These are phyloP conservation scores for Drosophila lacicola DNA, from an alignment of 2,888 invertebrate genomes.

Conservation along the genomic window DNA sequence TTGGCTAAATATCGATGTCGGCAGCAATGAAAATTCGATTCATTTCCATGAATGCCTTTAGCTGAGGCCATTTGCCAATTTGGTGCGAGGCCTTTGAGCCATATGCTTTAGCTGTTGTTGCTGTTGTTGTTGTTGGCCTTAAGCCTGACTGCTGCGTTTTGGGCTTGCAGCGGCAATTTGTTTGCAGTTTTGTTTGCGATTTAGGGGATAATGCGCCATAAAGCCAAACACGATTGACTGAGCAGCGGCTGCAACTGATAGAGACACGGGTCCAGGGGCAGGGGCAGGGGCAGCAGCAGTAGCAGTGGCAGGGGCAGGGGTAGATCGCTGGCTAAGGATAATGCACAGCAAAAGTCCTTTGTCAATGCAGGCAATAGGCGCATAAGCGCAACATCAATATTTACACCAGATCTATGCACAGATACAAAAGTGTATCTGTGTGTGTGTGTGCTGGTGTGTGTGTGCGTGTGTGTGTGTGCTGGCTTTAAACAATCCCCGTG, in stretches of 20 bases:
- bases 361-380: constrained; percentile 68
- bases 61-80: constrained; percentile 67
- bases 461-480: constrained; percentile 10
- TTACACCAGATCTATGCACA: constrained; percentile 52
- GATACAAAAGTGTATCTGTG: constrained; percentile 4
- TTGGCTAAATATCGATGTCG: constrained; percentile 34
- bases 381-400: constrained; percentile 77
- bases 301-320: constrained; percentile 1
- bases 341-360: constrained; percentile 64
- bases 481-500: constrained; percentile 47
- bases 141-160: constrained; percentile 42
- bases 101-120: constrained; percentile 6
- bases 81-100: constrained; percentile 23
- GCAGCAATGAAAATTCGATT: constrained; percentile 18
- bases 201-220: constrained; percentile 83
- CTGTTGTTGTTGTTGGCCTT: constrained; percentile 30
- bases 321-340: constrained; percentile 59
- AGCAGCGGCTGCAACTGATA: constrained; percentile 64
- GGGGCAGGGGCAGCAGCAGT: constrained; percentile 7
- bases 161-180: constrained; percentile 70
- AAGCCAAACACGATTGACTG: constrained; percentile 78
- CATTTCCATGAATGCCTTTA: constrained; percentile 29
- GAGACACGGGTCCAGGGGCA: constrained; percentile 12
- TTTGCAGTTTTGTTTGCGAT: constrained; percentile 83
- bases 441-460: not conserved